Percentiles rank a stretch among this genome's conserved stretches.
Evolutionary conservation across 2,888 invertebrate genomes (phyloP).

Genomic region (Priapulus caudatus): DNA sequence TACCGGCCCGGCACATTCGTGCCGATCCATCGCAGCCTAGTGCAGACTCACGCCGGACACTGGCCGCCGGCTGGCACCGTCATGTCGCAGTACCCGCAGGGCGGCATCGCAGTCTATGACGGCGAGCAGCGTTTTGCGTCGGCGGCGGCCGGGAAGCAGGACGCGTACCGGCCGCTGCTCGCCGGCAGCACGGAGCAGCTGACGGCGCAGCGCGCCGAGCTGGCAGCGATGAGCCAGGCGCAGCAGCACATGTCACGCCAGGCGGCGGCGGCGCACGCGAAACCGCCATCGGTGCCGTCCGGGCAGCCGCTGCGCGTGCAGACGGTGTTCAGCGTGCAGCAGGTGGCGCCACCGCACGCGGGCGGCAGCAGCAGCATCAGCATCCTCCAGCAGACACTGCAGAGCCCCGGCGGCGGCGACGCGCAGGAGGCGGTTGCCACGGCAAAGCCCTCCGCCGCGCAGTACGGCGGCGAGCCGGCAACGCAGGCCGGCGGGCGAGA

Average conservation of each 20-base stretch:
- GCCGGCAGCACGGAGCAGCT: too few species aligned
- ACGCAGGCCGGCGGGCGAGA: background rate
- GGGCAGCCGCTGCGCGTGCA: background rate
- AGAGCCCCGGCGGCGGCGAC: background rate
- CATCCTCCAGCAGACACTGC: background rate
- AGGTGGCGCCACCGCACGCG: background rate
- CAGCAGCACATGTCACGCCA: background rate
- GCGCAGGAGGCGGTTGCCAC: too few species aligned
- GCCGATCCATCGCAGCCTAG: conserved; percentile 50
- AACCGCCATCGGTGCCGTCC: background rate
- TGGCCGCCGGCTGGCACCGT: conserved; percentile 25
- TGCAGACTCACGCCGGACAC: conserved; percentile 29
- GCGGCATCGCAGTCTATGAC: background rate
- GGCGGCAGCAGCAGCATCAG: background rate
- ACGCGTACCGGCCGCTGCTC: too few species aligned
- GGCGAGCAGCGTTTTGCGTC: too few species aligned
- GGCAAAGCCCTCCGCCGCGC: background rate
- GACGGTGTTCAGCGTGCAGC: background rate
- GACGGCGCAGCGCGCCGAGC: background rate
- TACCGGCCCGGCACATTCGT: conserved; percentile 69
- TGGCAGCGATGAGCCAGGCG: background rate
- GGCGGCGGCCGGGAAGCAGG: background rate
- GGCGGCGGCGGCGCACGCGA: background rate
- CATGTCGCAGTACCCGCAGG: background rate
- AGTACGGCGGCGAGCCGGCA: background rate